Percentiles rank a stretch among this genome's conserved stretches.
These are phyloP conservation scores for Diploptera punctata DNA, from an alignment of 2,888 invertebrate genomes.

Conservation along the genomic window DNA sequence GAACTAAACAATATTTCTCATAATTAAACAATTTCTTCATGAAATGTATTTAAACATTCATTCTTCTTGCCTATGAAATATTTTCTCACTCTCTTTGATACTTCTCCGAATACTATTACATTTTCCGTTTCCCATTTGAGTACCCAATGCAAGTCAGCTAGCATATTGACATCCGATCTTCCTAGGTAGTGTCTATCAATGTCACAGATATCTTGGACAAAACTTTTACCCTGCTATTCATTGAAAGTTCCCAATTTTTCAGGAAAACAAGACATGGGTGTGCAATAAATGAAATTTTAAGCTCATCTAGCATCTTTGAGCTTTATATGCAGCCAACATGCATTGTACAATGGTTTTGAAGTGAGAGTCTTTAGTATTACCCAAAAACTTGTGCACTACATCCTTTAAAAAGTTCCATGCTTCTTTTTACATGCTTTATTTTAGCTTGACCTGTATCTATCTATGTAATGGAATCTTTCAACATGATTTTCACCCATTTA, in stretches of 20 bases:
- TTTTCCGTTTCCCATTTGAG: not conserved
- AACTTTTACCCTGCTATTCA: slow-evolving; percentile 52
- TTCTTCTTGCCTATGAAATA: not conserved
- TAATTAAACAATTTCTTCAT: not conserved
- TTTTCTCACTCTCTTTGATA: not conserved
- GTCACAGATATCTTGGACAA: slow-evolving; percentile 50
- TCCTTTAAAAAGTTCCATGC: too few relatives aligned
- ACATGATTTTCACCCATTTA: too few relatives aligned
- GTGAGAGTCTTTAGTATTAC: slow-evolving; percentile 33
- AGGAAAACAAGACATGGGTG: slow-evolving; percentile 37
- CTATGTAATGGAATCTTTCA: too few relatives aligned
- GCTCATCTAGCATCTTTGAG: slow-evolving; percentile 40
- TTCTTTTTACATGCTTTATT: too few relatives aligned
- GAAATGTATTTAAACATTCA: not conserved
- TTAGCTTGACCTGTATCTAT: too few relatives aligned
- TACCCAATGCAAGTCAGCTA: not conserved
- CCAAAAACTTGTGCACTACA: too few relatives aligned
- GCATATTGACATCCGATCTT: not conserved
- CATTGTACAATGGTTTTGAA: slow-evolving; percentile 40
- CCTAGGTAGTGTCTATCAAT: slow-evolving; percentile 51
- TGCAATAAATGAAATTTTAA: slow-evolving; percentile 35
- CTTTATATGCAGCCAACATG: slow-evolving; percentile 27
- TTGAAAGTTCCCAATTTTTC: slow-evolving; percentile 47
- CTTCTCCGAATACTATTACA: not conserved
- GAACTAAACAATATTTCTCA: not conserved